These are phyloP conservation scores for Ips nitidus DNA, from an alignment of 1,140 invertebrate genomes.

Conservation along the genomic window DNA sequence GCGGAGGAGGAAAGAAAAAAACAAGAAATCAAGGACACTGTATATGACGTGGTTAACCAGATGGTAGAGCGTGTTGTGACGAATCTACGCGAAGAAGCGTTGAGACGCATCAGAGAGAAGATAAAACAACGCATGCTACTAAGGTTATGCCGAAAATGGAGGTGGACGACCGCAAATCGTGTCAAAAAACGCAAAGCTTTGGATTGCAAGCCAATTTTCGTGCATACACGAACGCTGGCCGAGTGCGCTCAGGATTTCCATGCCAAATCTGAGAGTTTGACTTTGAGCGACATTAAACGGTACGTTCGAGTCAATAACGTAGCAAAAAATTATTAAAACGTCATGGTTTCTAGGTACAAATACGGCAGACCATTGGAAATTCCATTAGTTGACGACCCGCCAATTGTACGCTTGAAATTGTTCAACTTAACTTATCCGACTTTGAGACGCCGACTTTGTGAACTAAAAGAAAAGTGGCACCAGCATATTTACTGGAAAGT, in stretches of 20 bases:
- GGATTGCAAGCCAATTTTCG: slow-evolving; percentile 64
- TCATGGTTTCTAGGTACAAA: slow-evolving; percentile 48
- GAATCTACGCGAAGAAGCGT: slow-evolving; percentile 50
- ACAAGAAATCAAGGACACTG: slow-evolving; percentile 37
- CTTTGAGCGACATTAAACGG: slow-evolving; percentile 58
- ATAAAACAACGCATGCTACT: slow-evolving; percentile 51
- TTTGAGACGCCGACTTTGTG: slow-evolving; percentile 54
- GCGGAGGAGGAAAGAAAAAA: slow-evolving; percentile 37
- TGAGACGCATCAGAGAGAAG: slow-evolving; percentile 48
- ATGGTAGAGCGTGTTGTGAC: slow-evolving; percentile 47
- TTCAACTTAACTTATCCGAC: slow-evolving; percentile 55
- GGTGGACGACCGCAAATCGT: slow-evolving; percentile 49
- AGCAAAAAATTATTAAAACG: not conserved
- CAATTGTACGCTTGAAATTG: slow-evolving; percentile 53
- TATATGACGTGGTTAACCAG: slow-evolving; percentile 40
- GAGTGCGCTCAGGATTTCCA: slow-evolving; percentile 58
- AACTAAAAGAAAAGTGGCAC: slow-evolving; percentile 55
- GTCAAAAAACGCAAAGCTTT: slow-evolving; percentile 55
- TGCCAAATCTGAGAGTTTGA: slow-evolving; percentile 55
- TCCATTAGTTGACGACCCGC: slow-evolving; percentile 49
- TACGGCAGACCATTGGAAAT: slow-evolving; percentile 52
- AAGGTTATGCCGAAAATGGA: slow-evolving; percentile 55
- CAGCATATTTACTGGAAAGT: slow-evolving; percentile 69
- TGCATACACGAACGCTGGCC: slow-evolving; percentile 55
- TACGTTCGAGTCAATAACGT: not conserved